A percentile compares a stretch with the other conserved stretches of the same genome.
phyloP scores from a whole-genome alignment of 2,797 vertebrate genomes.

The Pseudochirops corinnae region DNA sequence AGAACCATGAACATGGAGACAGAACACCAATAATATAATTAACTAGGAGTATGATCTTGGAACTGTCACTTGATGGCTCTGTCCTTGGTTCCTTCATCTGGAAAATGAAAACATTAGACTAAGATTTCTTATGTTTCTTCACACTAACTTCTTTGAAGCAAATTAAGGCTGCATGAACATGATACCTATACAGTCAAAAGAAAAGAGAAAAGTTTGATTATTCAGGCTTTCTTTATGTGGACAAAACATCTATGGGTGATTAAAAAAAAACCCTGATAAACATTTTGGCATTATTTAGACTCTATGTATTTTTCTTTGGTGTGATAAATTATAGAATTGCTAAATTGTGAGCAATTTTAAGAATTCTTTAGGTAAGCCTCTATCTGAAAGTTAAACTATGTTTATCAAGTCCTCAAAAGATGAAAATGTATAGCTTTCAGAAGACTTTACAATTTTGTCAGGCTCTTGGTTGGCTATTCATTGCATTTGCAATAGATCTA shows the following conservation, averaged over 20 bases:
- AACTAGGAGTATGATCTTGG: too few species aligned
- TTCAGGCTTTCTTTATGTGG: background rate
- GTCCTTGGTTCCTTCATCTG: background rate
- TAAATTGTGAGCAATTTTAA: conserved; percentile 7
- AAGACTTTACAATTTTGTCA: background rate
- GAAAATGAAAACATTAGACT: background rate
- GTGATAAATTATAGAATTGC: conserved; percentile 12
- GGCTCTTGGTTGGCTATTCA: background rate
- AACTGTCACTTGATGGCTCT: background rate
- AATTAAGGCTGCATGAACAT: background rate
- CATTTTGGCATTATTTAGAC: conserved; percentile 1
- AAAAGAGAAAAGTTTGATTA: background rate
- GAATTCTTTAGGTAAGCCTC: conserved; percentile 1
- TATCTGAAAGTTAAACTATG: background rate
- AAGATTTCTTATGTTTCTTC: background rate
- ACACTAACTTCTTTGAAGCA: background rate
- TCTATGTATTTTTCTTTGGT: background rate
- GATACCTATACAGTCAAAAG: background rate
- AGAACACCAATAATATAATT: background rate
- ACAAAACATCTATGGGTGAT: background rate
- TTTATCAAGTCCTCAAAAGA: background rate
- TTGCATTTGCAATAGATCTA: background rate
- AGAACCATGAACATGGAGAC: background rate
- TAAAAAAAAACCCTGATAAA: background rate
- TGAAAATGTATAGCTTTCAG: background rate